These are phyloP conservation scores for Pristionchus fissidentatus DNA, from an alignment of 2,888 invertebrate genomes.

Conservation along the genomic window DNA sequence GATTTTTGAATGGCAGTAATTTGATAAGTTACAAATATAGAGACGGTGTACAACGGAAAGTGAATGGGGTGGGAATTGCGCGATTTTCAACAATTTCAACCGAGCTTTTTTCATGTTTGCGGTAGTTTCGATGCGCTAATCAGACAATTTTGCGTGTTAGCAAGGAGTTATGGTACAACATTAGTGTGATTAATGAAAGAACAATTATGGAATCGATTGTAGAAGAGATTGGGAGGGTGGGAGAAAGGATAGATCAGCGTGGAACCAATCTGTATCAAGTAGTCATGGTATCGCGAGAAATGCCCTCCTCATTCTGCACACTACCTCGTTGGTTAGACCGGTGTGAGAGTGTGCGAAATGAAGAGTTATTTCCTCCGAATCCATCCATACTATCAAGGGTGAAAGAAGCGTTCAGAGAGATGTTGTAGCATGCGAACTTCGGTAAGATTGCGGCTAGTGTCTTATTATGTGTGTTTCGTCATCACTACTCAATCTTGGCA, in stretches of 20 bases:
- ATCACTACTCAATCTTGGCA: conserved; percentile 6
- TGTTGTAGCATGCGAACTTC: too few species aligned
- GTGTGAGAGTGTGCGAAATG: too few species aligned
- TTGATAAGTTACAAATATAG: neutral
- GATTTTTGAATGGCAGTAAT: conserved; percentile 10
- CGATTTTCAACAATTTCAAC: neutral
- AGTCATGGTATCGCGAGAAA: too few species aligned
- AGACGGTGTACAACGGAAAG: neutral
- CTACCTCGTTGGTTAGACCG: too few species aligned
- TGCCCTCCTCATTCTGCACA: too few species aligned
- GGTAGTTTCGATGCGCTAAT: neutral
- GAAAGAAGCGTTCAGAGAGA: too few species aligned
- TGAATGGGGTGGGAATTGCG: neutral
- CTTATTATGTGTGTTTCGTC: too few species aligned
- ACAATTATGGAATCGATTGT: neutral
- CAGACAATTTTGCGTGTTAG: neutral
- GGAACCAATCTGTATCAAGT: neutral
- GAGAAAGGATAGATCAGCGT: neutral
- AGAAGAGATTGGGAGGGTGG: neutral
- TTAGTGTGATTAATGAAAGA: neutral
- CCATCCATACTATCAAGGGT: too few species aligned
- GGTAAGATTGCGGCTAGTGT: too few species aligned
- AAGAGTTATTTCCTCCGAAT: too few species aligned
- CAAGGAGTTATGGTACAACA: neutral
- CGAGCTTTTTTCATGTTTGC: neutral